Conservation (phyloP, 2,888 invertebrate species). For the Ariolimax columbianus region DNA sequence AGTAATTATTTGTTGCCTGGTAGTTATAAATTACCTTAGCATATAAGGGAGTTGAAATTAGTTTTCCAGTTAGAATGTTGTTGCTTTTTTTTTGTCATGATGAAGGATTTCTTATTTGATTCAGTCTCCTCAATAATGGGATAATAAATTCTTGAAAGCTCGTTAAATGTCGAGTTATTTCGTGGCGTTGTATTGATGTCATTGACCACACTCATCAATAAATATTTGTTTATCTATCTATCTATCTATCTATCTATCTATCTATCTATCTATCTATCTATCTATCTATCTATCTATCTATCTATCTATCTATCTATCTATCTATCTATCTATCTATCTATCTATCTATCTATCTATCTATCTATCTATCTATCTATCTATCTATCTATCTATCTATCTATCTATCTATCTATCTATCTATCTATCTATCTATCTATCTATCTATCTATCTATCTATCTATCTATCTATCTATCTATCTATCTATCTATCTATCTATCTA, state of each 20-base stretch:
- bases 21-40: no score
- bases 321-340: slow-evolving; percentile 22
- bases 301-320: slow-evolving; percentile 13
- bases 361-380: not conserved
- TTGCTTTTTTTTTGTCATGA: no score
- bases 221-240: slow-evolving; percentile 24
- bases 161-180: no score
- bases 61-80: no score
- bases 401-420: not conserved
- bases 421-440: not conserved
- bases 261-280: slow-evolving; percentile 22
- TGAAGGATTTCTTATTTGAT: no score
- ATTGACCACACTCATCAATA: no score
- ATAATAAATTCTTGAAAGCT: no score
- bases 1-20: no score
- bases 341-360: slow-evolving; percentile 9
- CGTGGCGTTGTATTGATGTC: no score
- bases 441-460: not conserved
- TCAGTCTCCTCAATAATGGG: no score
- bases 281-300: slow-evolving; percentile 24
- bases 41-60: no score
- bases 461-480: not conserved
- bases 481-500: not conserved
- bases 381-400: not conserved
- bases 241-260: slow-evolving; percentile 30